Evolutionary conservation across 2,113 vertebrate species (phyloP).

Genomic region (Eptesicus fuscus): DNA sequence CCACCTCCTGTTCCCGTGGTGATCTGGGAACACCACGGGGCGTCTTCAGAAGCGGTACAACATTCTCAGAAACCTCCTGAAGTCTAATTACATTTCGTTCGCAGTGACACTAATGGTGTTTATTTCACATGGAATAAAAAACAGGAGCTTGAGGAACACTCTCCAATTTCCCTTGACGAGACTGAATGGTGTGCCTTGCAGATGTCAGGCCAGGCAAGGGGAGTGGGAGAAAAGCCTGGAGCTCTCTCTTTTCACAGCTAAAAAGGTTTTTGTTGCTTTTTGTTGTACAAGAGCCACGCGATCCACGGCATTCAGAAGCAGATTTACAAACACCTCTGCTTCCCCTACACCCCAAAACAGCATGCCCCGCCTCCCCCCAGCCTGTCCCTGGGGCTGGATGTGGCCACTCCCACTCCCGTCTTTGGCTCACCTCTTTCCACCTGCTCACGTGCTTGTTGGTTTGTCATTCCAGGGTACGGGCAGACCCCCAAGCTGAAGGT

Average conservation of each 20-base stretch:
- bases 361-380: neutral
- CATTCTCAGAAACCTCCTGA: neutral
- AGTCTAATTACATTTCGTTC: neutral
- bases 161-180: neutral
- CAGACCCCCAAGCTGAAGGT: slow-evolving; percentile 97
- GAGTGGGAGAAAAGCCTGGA: neutral
- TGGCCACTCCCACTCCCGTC: accelerated
- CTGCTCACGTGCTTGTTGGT: slow-evolving; percentile 97
- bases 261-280: neutral
- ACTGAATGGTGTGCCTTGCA: neutral
- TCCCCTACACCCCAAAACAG: neutral
- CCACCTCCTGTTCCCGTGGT: neutral
- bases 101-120: neutral
- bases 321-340: neutral
- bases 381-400: neutral
- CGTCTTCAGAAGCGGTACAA: neutral
- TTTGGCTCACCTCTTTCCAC: slow-evolving; percentile 92
- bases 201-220: neutral
- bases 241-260: neutral
- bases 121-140: neutral
- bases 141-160: neutral
- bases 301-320: neutral
- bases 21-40: neutral
- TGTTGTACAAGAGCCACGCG: neutral
- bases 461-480: slow-evolving; percentile 98